Evolutionary conservation across 2,888 invertebrate genomes (phyloP).

Genomic region (Myopa tessellatipennis): DNA sequence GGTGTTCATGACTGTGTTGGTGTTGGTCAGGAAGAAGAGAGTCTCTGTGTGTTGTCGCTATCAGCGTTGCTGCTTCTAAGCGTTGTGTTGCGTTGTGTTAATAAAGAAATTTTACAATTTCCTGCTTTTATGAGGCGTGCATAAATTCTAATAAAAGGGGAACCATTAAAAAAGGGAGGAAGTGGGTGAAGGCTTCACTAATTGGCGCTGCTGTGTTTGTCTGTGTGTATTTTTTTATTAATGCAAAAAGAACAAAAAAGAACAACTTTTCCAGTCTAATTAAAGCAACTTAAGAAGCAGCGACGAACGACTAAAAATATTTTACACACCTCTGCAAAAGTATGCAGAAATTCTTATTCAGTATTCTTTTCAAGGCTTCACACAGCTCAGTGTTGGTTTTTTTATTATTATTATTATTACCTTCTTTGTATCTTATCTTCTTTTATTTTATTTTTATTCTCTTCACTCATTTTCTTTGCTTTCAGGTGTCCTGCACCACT

Average conservation of each 20-base stretch:
- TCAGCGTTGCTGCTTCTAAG: too few relatives aligned
- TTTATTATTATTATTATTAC: not conserved
- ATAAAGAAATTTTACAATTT: constrained; percentile 46
- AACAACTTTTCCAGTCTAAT: not conserved
- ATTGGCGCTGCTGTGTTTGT: too few relatives aligned
- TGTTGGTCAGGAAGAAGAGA: not conserved
- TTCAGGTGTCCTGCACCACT: constrained; percentile 83
- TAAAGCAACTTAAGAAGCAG: not conserved
- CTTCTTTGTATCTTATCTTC: not conserved
- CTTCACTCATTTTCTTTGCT: not conserved
- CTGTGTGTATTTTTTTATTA: too few relatives aligned
- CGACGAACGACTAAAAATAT: not conserved
- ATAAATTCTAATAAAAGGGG: constrained; percentile 42
- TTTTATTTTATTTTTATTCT: constrained; percentile 6
- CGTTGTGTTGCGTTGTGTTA: constrained; percentile 19
- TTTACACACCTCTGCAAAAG: not conserved
- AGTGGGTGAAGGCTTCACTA: not conserved
- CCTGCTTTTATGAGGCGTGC: constrained; percentile 43
- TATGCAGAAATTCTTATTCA: not conserved
- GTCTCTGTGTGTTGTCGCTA: not conserved
- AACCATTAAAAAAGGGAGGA: not conserved
- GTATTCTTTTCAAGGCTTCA: too few relatives aligned
- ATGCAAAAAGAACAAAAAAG: too few relatives aligned
- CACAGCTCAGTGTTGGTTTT: not conserved
- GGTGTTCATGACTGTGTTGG: not conserved